These are phyloP conservation scores for Isichthys henryi DNA, from an alignment of 2,113 vertebrate species.

Conservation along the genomic window DNA sequence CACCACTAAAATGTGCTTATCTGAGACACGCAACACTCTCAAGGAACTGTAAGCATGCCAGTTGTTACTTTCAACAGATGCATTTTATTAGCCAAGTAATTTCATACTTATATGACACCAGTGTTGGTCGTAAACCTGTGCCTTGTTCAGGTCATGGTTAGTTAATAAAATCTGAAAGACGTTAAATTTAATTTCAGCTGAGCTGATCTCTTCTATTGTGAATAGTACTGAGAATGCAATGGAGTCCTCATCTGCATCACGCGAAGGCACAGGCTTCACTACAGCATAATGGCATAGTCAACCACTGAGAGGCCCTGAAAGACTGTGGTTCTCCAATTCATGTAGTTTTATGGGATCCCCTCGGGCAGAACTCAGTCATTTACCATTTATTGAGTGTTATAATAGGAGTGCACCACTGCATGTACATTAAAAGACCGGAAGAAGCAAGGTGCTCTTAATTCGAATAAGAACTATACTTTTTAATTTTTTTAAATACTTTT, in stretches of 20 bases:
- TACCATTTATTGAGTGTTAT: not conserved
- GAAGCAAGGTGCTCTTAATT: not conserved
- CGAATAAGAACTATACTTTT: not conserved
- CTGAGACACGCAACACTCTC: not conserved
- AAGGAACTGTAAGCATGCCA: not conserved
- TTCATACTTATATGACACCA: not conserved
- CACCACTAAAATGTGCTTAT: not conserved
- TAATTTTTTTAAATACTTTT: not conserved
- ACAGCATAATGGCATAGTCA: not conserved
- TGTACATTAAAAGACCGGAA: not conserved
- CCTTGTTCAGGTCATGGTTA: not conserved
- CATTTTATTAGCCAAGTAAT: not conserved
- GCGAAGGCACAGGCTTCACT: not conserved
- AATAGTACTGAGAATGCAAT: not conserved
- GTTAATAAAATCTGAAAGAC: not conserved
- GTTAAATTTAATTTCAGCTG: not conserved
- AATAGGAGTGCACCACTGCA: not conserved
- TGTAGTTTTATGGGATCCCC: not conserved
- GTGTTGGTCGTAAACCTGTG: not conserved
- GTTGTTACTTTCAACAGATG: not conserved
- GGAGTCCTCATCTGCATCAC: not conserved
- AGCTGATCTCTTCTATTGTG: not conserved
- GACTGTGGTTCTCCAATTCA: not conserved
- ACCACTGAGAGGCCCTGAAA: not conserved
- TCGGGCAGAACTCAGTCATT: not conserved